Base-by-base conservation (phyloP, 2,888 invertebrate genomes). In the Pterobdella sp. region DNA sequence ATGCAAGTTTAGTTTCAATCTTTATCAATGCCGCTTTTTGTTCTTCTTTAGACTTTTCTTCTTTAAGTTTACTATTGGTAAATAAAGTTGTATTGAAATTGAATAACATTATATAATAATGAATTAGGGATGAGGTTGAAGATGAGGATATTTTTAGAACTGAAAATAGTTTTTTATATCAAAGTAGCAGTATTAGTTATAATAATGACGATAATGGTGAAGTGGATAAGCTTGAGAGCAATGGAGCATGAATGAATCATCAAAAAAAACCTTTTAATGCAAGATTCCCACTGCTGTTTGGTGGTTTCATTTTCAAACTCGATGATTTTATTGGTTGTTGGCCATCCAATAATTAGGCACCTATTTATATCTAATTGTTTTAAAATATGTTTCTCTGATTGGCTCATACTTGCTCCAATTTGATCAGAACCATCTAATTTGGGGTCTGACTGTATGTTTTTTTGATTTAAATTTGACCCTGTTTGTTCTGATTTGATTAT, bases 301-400 rank as follows among this genome's bases (percentile, higher is more conserved):
- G 26, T 26, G n/a, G 4, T 26, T 14, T 3, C 10, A 14, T 4
- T 3, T n/a, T 56, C 60, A 56, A 56, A 56, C 4, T 22, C 10
- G 4, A 56, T 26, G n/a, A 56, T 26, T 4, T 56, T 22, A 56
- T 56, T 56, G 4, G 60, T 56, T 56, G 60, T 56, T n/a, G 60
- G 60, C 60, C 60, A 56, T 56, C 60, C 60, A 56, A 56, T 56
- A 22, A 56, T 3, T 26, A 56, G 60, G n/a, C 60, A 56, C 60
- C 60, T 56, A 14, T 42, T 22, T 22, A 22, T 7, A 14, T 42
- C 49, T 7, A 42, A 42, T 14, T 7, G 22, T 42, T 42, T 42
- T 42, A 22, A 42, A 42, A 42, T 42, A 42, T 22, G 7, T 14
- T 7, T 42, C 49, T 42, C 49, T 42, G 49, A 42, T 42, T n/a